Evolutionary conservation across 2,888 invertebrate genomes (phyloP).

Genomic region (Herminia tarsipennalis): DNA sequence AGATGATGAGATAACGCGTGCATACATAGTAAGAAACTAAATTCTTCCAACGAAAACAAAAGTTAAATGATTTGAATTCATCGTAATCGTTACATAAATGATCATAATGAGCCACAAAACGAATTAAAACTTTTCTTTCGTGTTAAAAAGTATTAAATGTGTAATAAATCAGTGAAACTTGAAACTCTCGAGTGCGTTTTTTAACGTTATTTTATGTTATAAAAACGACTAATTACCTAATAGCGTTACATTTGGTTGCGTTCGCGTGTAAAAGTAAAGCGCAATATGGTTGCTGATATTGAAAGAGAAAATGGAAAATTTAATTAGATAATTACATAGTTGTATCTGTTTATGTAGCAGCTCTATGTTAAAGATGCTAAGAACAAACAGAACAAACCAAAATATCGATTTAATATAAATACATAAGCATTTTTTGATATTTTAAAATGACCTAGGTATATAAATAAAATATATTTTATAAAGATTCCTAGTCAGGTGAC

Average conservation of each 20-base stretch:
- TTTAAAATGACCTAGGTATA: no score
- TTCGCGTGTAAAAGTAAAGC: constrained; percentile 55
- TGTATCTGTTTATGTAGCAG: background rate
- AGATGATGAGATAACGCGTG: background rate
- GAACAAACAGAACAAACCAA: no score
- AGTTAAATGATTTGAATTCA: constrained; percentile 8
- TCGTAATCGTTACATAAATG: constrained; percentile 21
- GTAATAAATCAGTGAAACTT: constrained; percentile 36
- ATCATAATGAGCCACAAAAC: no score
- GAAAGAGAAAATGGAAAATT: constrained; percentile 62
- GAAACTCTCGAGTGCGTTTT: constrained; percentile 22
- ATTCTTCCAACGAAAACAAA: constrained; percentile 6
- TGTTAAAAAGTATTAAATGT: no score
- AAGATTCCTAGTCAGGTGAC: no score
- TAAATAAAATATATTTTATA: no score
- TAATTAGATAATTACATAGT: constrained; percentile 5
- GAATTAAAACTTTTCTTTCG: no score
- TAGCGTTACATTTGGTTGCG: constrained; percentile 42
- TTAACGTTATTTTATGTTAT: constrained; percentile 9
- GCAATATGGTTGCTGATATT: constrained; percentile 53
- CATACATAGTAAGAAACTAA: background rate
- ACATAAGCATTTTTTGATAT: no score
- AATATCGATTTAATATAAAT: no score
- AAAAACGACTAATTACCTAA: constrained; percentile 6
- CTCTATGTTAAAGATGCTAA: no score